These are phyloP conservation scores for Masnerella sp. DNA, from an alignment of 2,888 invertebrate genomes.

Conservation along the genomic window DNA sequence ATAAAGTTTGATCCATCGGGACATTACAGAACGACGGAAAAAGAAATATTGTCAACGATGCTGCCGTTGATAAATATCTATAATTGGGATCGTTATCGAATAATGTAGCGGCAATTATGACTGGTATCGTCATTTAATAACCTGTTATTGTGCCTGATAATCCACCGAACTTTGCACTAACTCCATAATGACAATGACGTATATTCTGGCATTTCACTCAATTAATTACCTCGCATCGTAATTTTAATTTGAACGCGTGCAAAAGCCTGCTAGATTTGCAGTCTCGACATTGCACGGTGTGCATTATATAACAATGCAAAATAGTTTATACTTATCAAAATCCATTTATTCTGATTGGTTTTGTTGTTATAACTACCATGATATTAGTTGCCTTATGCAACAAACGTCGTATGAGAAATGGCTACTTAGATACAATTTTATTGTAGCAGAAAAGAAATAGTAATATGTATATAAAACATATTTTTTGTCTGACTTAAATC, in stretches of 20 bases:
- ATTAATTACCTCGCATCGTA: conserved; percentile 73
- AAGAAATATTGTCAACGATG: too few species aligned
- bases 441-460: too few species aligned
- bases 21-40: conserved; percentile 16
- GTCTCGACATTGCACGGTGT: too few species aligned
- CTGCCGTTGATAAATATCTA: conserved; percentile 54
- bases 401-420: too few species aligned
- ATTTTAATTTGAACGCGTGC: conserved; percentile 69
- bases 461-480: too few species aligned
- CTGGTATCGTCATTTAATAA: conserved; percentile 63
- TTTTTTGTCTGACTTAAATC: too few species aligned
- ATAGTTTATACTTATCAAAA: too few species aligned
- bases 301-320: too few species aligned
- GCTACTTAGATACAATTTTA: too few species aligned
- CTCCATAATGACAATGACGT: conserved; percentile 70
- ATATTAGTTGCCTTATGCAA: too few species aligned
- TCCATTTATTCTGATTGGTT: too few species aligned
- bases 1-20: conserved; percentile 49
- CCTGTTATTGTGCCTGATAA: conserved; percentile 63
- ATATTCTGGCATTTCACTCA: conserved; percentile 70
- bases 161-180: conserved; percentile 70
- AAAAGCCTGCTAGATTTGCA: conserved; percentile 63
- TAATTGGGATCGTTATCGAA: conserved; percentile 58
- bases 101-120: conserved; percentile 54
- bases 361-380: too few species aligned